A percentile compares a stretch with the other conserved stretches of the same genome.
These are phyloP conservation scores for Penaeus japonicus DNA, from an alignment of 1,140 invertebrate genomes.

Conservation along the genomic window DNA sequence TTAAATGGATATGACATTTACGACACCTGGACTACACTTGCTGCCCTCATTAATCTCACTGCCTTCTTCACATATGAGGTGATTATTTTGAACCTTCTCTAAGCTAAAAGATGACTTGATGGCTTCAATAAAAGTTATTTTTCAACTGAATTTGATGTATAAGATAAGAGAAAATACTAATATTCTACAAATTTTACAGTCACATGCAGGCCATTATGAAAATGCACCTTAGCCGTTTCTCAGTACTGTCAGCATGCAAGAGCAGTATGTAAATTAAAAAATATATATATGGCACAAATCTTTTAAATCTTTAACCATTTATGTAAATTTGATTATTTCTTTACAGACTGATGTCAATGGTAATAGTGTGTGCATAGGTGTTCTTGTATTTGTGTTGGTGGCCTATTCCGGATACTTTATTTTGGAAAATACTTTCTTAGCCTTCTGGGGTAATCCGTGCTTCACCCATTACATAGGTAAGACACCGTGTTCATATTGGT, in stretches of 20 bases:
- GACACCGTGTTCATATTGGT: no score
- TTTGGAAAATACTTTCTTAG: constrained; percentile 17
- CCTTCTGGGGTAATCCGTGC: neutral
- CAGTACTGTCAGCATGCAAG: no score
- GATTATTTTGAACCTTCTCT: neutral
- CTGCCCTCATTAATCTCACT: constrained; percentile 7
- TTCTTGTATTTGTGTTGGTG: constrained; percentile 11
- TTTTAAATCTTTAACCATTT: neutral
- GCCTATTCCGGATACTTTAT: constrained; percentile 18
- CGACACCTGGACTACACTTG: constrained; percentile 33
- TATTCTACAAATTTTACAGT: neutral
- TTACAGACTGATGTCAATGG: neutral
- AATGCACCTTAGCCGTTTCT: no score
- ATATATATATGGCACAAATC: no score
- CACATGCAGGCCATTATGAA: no score
- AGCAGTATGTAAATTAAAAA: no score
- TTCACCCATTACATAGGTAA: constrained; percentile 38
- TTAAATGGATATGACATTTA: constrained; percentile 26
- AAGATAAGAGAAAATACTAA: neutral
- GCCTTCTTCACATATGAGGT: constrained; percentile 28
- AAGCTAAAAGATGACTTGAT: neutral
- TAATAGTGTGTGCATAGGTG: neutral
- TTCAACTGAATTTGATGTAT: neutral
- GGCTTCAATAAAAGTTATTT: neutral
- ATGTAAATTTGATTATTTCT: neutral